Conservation (phyloP, 2,888 invertebrate species). For the Omphaloscelis lunosa region DNA sequence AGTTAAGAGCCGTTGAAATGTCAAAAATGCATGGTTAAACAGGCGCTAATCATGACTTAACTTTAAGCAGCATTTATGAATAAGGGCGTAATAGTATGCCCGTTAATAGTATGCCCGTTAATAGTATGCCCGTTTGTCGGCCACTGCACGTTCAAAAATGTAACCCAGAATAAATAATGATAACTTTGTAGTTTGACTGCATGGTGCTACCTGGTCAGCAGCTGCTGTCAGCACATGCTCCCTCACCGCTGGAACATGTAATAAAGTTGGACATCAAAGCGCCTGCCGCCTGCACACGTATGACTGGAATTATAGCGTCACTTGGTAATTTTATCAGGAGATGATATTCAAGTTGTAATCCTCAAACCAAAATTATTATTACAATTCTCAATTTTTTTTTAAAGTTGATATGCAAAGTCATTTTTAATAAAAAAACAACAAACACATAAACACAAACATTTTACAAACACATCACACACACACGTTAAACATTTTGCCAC, state of each 20-base stretch:
- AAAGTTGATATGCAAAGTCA: background rate
- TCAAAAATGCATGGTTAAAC: too few species aligned
- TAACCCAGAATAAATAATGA: background rate
- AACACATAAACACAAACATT: too few species aligned
- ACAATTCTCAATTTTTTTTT: background rate
- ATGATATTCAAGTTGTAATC: background rate
- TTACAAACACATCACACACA: too few species aligned
- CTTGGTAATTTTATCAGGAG: slow-evolving; percentile 82
- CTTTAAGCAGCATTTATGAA: too few species aligned
- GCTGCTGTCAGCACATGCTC: slow-evolving; percentile 85
- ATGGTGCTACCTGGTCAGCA: slow-evolving; percentile 89
- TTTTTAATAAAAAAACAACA: too few species aligned
- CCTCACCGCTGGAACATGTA: slow-evolving; percentile 87
- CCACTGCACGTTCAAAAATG: background rate
- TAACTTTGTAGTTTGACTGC: slow-evolving; percentile 79
- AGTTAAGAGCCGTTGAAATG: too few species aligned
- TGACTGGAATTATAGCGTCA: slow-evolving; percentile 90
- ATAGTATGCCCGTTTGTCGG: accelerated
- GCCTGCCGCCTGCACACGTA: slow-evolving; percentile 84
- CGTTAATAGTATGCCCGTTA: too few species aligned
- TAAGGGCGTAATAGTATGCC: too few species aligned
- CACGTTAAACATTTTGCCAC: too few species aligned
- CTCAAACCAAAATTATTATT: background rate
- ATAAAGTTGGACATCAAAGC: slow-evolving; percentile 86
- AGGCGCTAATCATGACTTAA: too few species aligned